Conservation (phyloP, 1,140 invertebrate species). For the Cepaea nemoralis region DNA sequence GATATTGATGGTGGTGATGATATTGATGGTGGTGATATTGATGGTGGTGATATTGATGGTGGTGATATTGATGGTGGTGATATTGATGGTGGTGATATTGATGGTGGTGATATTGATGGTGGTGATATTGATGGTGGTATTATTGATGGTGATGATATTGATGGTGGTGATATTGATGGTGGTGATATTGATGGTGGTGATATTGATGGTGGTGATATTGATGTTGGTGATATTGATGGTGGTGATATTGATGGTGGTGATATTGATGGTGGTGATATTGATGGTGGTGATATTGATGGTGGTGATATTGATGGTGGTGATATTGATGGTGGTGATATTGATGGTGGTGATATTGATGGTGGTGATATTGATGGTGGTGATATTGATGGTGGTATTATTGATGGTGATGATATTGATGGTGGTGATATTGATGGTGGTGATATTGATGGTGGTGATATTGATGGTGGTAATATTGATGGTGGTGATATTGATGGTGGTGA, state of each 20-base stretch:
- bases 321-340: not conserved
- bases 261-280: not conserved
- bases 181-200: not conserved
- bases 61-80: not conserved
- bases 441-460: not conserved
- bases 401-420: slow-evolving; percentile 13
- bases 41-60: not conserved
- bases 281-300: not conserved
- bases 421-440: slow-evolving; percentile 11
- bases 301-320: not conserved
- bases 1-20: slow-evolving; percentile 1
- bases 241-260: not conserved
- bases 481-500: not conserved
- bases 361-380: not conserved
- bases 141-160: not conserved
- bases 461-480: slow-evolving; percentile 4
- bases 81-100: not conserved
- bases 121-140: not conserved
- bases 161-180: not conserved
- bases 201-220: too few relatives aligned
- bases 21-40: not conserved
- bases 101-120: not conserved
- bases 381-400: not conserved
- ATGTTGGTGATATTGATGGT: not conserved
- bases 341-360: not conserved